These are phyloP conservation scores for Scaeva pyrastri DNA, from an alignment of 2,888 invertebrate species.

Conservation along the genomic window DNA sequence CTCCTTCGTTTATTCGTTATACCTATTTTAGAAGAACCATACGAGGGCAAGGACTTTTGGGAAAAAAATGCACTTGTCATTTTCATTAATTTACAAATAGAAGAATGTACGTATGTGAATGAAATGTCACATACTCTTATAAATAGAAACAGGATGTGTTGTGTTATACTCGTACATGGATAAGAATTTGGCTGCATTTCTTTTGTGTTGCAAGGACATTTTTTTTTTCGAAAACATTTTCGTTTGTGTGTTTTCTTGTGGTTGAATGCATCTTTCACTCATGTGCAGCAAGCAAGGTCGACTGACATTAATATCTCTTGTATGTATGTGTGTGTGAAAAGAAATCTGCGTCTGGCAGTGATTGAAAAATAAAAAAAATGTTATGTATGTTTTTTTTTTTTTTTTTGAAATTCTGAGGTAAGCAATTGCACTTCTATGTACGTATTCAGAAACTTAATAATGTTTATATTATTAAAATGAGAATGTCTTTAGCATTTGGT, in stretches of 20 bases:
- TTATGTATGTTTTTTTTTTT: no score
- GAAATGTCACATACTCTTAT: slow-evolving; percentile 7
- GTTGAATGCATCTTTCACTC: slow-evolving; percentile 36
- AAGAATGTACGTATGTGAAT: slow-evolving; percentile 17
- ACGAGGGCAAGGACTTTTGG: background rate
- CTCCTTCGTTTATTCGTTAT: background rate
- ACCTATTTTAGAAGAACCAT: background rate
- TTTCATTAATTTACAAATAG: slow-evolving; percentile 7
- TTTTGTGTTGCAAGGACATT: slow-evolving; percentile 35
- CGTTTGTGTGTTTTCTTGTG: background rate
- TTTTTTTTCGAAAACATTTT: background rate
- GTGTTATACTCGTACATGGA: no score
- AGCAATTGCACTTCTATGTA: background rate
- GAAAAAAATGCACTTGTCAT: slow-evolving; percentile 27
- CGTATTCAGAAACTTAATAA: background rate
- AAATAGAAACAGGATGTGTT: background rate
- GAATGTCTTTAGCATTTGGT: slow-evolving; percentile 11
- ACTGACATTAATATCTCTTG: background rate
- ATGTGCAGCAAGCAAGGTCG: slow-evolving; percentile 34
- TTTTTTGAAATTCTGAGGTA: slow-evolving; percentile 20
- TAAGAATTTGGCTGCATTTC: slow-evolving; percentile 32
- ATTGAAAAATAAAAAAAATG: background rate
- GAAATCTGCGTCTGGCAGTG: slow-evolving; percentile 27
- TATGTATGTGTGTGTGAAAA: background rate
- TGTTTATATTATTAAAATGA: background rate